Conservation (phyloP, 2,888 invertebrate species). For the Cheilosia scutellata region DNA sequence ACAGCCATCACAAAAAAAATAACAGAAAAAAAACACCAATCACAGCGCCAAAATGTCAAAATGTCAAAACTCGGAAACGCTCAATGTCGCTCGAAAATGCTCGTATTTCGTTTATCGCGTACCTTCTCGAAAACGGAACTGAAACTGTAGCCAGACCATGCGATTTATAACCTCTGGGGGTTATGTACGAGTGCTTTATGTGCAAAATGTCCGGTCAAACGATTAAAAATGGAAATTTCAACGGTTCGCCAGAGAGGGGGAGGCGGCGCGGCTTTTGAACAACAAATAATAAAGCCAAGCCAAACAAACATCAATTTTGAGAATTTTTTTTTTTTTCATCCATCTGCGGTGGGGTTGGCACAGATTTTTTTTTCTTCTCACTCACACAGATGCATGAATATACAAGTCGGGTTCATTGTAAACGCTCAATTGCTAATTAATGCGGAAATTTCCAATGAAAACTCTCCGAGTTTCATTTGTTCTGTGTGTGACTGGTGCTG, state of each 20-base stretch:
- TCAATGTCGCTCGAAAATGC: conserved; percentile 13
- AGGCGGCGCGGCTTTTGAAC: background rate
- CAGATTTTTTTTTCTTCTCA: conserved; percentile 36
- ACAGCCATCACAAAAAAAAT: conserved; percentile 9
- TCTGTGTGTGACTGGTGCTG: background rate
- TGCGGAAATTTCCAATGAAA: conserved; percentile 76
- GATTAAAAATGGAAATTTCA: conserved; percentile 64
- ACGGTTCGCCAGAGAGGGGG: background rate
- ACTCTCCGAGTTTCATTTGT: conserved; percentile 38
- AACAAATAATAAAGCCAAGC: conserved; percentile 22
- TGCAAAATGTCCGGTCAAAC: conserved; percentile 50
- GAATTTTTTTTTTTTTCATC: background rate
- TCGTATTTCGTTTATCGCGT: conserved; percentile 30
- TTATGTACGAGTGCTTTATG: conserved; percentile 13
- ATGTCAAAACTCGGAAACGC: conserved; percentile 1
- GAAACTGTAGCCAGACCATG: conserved; percentile 37
- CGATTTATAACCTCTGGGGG: conserved; percentile 57
- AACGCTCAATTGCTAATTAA: conserved; percentile 73
- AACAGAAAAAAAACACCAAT: conserved; percentile 3
- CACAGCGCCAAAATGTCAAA: conserved; percentile 32
- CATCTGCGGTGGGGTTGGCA: conserved; percentile 39
- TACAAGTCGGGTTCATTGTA: conserved; percentile 49
- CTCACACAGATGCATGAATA: conserved; percentile 4
- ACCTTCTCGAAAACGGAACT: conserved; percentile 68
- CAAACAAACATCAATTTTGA: conserved; percentile 25